Base-by-base conservation (phyloP, 53 echinoderm and acorn worm species). In the Pentamera pediparva region DNA sequence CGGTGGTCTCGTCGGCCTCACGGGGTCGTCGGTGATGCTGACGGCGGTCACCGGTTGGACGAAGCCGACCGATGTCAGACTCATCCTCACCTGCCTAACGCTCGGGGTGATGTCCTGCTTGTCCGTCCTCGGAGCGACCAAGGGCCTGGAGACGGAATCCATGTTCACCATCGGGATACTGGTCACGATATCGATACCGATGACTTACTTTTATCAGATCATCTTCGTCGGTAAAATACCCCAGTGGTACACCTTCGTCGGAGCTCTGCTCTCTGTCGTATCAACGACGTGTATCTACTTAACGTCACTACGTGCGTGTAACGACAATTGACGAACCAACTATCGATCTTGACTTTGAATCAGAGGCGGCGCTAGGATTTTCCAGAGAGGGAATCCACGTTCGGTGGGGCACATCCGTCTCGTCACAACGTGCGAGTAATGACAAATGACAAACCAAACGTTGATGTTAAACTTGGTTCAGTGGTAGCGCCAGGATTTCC, bases 151-250 rank as follows among this genome's bases (percentile, higher is more conserved):
- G 45, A 67, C 67, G 43, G 67, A 67, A 39, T 67, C 67, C 0
- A 43, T 67, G 48, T 67, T 67, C 29, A 67, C 41, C 40, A 30
- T 67, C 28, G 67, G 67, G 7, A 67, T 67, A n/a, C 30, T 67
- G 67, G 30, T 45, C 1, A 67, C 67, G 0, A 26, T 67, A 3
- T 67, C 67, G 7, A 67, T 67, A 25, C 67, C 67, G 25, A 27
- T 67, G 26, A 26, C 43, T 12, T 67, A 67, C 30, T 21, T 67
- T 15, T 67, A 67, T 67, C 40, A 67, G 17, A 67, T 67, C 2
- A 11, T 67, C 7, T 41, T 67, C 39, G 67, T 13, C 12, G 39
- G 39, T 3, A 25, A 8, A 18, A 22, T 45, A 6, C 67, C 67
- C 30, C 43, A 25, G 24, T 67, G 67, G 67, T 67, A 67, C 39